phyloP scores from a whole-genome alignment of 2,888 invertebrate species.

The Erebia epiphron region DNA sequence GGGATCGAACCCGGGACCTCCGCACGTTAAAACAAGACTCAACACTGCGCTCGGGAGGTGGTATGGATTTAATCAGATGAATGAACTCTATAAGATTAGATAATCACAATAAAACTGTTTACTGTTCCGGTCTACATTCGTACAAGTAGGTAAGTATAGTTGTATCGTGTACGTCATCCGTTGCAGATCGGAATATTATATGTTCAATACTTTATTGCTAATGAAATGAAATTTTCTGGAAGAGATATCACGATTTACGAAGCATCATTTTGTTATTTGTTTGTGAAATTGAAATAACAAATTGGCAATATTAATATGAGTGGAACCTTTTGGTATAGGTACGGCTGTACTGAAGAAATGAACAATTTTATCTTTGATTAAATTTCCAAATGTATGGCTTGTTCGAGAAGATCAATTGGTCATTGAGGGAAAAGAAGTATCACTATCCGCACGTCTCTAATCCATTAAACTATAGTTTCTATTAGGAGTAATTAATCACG shows the following conservation, averaged over 20 bases:
- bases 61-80: no score
- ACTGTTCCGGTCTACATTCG: slow-evolving; percentile 6
- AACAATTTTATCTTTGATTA: neutral
- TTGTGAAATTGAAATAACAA: neutral
- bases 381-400: no score
- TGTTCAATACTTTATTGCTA: neutral
- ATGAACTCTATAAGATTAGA: neutral
- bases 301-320: neutral
- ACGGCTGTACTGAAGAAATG: neutral
- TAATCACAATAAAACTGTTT: neutral
- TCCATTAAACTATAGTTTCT: no score
- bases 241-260: neutral
- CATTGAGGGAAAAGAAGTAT: no score
- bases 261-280: neutral
- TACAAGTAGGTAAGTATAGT: neutral
- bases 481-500: no score
- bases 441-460: no score
- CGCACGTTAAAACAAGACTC: no score
- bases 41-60: no score
- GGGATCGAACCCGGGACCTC: no score
- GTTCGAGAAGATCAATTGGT: no score
- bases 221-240: neutral
- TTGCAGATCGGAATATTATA: slow-evolving; percentile 10
- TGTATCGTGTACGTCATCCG: neutral
- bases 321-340: neutral